Conservation (phyloP, 2,888 invertebrate genomes). For the Acanthacorydalis orientalis region DNA sequence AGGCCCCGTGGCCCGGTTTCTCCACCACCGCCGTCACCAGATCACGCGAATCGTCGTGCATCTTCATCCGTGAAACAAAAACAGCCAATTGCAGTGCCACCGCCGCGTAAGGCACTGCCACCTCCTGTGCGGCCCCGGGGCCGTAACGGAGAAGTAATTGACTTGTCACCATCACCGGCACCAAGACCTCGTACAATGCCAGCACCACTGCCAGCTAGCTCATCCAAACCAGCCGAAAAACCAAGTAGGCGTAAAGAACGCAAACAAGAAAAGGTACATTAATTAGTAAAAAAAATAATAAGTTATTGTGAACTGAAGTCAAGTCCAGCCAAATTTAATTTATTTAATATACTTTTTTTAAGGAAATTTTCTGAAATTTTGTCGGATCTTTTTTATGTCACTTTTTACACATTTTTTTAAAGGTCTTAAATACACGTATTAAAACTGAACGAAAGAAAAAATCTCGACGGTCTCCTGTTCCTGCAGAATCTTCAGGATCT, state of each 20-base stretch:
- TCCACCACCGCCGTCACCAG: constrained; percentile 7
- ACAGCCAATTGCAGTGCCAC: constrained; percentile 19
- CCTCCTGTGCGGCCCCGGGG: constrained; percentile 36
- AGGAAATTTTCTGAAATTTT: too few species aligned
- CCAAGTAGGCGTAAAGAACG: constrained; percentile 20
- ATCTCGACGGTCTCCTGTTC: constrained; percentile 27
- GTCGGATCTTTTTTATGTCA: too few species aligned
- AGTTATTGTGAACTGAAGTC: not conserved
- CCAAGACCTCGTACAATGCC: constrained; percentile 17
- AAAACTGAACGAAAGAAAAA: constrained; percentile 23
- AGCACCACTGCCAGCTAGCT: constrained; percentile 12
- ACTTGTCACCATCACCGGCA: constrained; percentile 14
- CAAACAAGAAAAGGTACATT: constrained; percentile 12
- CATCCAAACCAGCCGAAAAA: constrained; percentile 12
- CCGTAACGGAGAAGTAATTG: constrained; percentile 14
- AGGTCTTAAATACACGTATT: constrained; percentile 23
- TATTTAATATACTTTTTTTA: too few species aligned
- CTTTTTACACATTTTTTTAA: not conserved
- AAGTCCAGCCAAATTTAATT: too few species aligned
- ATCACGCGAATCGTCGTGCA: constrained; percentile 5
- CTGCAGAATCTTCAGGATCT: constrained; percentile 38
- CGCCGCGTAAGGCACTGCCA: constrained; percentile 32
- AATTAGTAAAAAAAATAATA: not conserved
- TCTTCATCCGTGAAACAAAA: not conserved
- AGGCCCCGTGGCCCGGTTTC: constrained; percentile 16